phyloP scores from a whole-genome alignment of 2,113 vertebrate species.

The Phrynosoma blainvillii region DNA sequence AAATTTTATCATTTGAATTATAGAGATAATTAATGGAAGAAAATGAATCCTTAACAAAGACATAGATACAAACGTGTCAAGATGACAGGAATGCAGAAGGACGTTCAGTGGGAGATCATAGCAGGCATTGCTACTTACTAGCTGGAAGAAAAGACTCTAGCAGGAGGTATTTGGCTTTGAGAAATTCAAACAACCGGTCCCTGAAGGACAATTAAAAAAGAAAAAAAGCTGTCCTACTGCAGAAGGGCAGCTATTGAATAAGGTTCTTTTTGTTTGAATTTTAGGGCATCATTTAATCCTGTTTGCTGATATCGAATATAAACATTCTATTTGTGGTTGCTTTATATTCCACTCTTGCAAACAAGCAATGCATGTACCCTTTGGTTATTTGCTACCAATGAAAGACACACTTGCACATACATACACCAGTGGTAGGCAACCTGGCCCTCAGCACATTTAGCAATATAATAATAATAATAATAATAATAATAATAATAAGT shows the following conservation, averaged over 20 bases:
- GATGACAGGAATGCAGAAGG: neutral
- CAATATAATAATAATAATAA: no score
- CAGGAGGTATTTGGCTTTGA: slow-evolving; percentile 9
- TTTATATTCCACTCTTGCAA: neutral
- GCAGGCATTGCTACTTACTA: slow-evolving; percentile 8
- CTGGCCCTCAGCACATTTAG: no score
- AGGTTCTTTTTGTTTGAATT: slow-evolving; percentile 9
- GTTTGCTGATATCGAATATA: neutral
- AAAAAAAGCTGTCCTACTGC: neutral
- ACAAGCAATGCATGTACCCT: neutral
- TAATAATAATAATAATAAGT: no score
- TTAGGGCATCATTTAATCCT: slow-evolving; percentile 16
- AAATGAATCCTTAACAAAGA: slow-evolving; percentile 19
- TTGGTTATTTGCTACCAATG: neutral
- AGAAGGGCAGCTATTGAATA: neutral
- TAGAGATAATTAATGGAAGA: neutral
- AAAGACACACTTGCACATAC: neutral
- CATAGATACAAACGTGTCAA: slow-evolving; percentile 5
- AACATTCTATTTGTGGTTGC: neutral
- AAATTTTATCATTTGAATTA: neutral
- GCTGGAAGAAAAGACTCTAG: slow-evolving; percentile 24
- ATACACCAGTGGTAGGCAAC: neutral
- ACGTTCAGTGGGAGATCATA: slow-evolving; percentile 22
- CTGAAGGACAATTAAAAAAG: neutral
- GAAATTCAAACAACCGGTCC: neutral